These are phyloP conservation scores for Vidua macroura DNA, from an alignment of 2,113 vertebrate species.

Conservation along the genomic window DNA sequence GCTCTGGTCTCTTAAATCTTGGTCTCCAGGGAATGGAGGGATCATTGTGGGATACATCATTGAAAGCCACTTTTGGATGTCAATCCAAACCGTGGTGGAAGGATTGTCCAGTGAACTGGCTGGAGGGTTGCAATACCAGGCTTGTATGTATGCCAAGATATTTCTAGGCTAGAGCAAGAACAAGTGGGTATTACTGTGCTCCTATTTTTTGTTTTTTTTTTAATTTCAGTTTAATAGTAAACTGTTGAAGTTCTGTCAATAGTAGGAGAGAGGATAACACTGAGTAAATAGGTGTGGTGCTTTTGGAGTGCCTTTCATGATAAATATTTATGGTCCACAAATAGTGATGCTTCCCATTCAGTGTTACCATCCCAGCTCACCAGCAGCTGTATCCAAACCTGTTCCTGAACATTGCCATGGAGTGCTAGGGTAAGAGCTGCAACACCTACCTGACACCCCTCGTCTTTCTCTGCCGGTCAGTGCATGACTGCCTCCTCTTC, in stretches of 20 bases:
- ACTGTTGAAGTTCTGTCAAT: background rate
- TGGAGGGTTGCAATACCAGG: background rate
- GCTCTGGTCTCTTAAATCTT: background rate
- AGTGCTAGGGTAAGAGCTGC: background rate
- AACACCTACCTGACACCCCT: background rate
- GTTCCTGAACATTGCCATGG: background rate
- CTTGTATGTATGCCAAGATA: background rate
- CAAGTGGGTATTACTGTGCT: background rate
- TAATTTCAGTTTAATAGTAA: background rate
- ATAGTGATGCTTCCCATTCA: background rate
- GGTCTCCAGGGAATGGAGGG: background rate
- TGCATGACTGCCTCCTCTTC: background rate
- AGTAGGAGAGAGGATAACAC: background rate
- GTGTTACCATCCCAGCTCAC: background rate
- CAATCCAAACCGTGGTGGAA: background rate
- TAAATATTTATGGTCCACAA: background rate
- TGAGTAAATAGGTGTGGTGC: background rate
- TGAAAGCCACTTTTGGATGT: background rate
- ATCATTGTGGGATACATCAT: background rate
- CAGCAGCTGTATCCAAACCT: background rate
- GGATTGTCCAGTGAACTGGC: background rate
- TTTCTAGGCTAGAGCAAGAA: background rate
- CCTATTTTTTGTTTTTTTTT: background rate
- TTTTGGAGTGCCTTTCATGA: background rate
- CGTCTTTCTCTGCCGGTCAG: accelerated